Conservation (phyloP, 2,113 vertebrate species). For the Vulpes lagopus region DNA sequence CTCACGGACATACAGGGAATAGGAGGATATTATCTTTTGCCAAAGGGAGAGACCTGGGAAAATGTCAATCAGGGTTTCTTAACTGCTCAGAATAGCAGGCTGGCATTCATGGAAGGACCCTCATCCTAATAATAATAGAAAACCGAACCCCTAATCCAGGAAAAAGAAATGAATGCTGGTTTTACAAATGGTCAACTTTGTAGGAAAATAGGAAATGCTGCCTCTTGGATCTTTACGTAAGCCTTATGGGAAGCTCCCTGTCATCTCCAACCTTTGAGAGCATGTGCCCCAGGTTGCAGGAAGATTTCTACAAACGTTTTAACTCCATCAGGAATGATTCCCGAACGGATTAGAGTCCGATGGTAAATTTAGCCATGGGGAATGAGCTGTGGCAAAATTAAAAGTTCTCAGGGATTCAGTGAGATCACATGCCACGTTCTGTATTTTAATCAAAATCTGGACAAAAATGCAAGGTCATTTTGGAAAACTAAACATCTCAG, state of each 20-base stretch:
- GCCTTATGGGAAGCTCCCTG: neutral
- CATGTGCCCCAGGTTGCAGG: neutral
- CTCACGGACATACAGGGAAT: neutral
- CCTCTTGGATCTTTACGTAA: neutral
- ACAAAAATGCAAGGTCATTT: neutral
- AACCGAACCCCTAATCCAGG: neutral
- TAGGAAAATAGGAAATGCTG: neutral
- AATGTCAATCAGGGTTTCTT: neutral
- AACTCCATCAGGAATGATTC: neutral
- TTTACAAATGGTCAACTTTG: neutral
- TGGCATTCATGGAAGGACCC: neutral
- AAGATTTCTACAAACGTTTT: neutral
- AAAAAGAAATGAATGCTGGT: neutral
- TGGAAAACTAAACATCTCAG: neutral
- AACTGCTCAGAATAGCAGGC: neutral
- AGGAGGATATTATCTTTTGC: neutral
- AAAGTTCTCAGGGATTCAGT: neutral
- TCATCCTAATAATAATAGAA: neutral
- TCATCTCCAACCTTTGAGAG: neutral
- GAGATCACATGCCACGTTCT: neutral
- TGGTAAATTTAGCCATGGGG: neutral
- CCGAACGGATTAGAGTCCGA: neutral
- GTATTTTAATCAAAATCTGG: neutral
- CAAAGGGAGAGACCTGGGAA: neutral
- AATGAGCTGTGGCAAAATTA: neutral